Evolutionary conservation across 2,113 vertebrate genomes (phyloP), one percentile per base, ranked within the genome.

Genomic region (Sigmodon hispidus): DNA sequence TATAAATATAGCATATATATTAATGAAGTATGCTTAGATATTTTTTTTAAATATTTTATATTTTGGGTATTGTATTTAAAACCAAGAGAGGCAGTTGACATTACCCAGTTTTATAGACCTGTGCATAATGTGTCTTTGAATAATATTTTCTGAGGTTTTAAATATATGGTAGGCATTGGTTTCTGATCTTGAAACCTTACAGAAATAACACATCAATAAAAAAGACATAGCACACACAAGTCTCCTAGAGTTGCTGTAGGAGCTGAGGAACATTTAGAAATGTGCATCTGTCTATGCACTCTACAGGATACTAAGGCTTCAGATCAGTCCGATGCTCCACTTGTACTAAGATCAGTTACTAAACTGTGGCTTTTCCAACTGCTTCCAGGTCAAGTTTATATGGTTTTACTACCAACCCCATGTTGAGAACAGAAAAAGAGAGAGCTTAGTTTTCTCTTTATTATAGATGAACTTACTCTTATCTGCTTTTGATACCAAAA

Each of bases 1-100:
- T 83, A 48, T 92, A 61, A 80, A 80, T 72, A 43, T 36, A 61
- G 59, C n/a, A 22, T 45, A 45, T 69, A 69, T 61, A 89, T 57
- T 59, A 73, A 61, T 55, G 31, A 22, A 4, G 21, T 61, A 55
- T 67, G 52, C 19, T 13, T 94, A 90, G 83, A 75, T 59, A 89
- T 7, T 93, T 96, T 79, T 79, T 87, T 88, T 94, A 90, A 77
- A 75, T 59, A 89, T 7, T 93, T 96, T 79, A 73, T 87, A 85
- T 21, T 69, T 97, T 96, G 85, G 22, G 31, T 93, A 88, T 94
- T 89, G 87, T 94, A 73, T 40, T 59, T 91, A 2, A 94, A 75
- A 90, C 87, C 79, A 67, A 90, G 50, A 93, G 45, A 48, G 86
- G 24, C 24, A 87, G 26, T 61, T 88, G 59, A 43, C 22, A 72